Conservation (phyloP, 1,140 invertebrate genomes). For the Ruditapes philippinarum region DNA sequence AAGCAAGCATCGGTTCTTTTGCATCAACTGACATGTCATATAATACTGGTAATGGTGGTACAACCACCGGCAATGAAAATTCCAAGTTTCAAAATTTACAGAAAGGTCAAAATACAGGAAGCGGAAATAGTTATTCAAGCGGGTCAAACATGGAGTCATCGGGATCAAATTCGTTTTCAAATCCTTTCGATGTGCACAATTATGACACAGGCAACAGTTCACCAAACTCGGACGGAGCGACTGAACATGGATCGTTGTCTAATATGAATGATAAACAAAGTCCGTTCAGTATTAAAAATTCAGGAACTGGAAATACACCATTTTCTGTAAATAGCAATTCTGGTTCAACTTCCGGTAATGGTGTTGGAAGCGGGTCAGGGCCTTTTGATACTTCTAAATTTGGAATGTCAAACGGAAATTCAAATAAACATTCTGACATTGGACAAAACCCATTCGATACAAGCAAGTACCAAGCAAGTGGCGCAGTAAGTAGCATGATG, state of each 20-base stretch:
- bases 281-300: constrained; percentile 30
- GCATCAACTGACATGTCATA: constrained; percentile 38
- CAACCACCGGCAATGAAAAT: not conserved
- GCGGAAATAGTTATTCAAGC: not conserved
- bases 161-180: not conserved
- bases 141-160: not conserved
- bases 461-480: not conserved
- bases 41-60: not conserved
- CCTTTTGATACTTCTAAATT: constrained; percentile 30
- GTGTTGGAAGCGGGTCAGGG: not conserved
- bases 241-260: not conserved
- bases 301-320: not conserved
- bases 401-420: not conserved
- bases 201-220: not conserved
- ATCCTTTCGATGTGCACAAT: constrained; percentile 40
- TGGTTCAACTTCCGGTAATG: not conserved
- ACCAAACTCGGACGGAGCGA: not conserved
- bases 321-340: not conserved
- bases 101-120: not conserved
- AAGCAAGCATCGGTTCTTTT: constrained; percentile 42
- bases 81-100: not conserved
- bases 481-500: not conserved
- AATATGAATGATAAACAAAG: not conserved
- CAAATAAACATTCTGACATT: not conserved
- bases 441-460: constrained; percentile 42